Percentiles rank a stretch among this genome's conserved stretches.
These are phyloP conservation scores for Chymomyza fuscimana DNA, from an alignment of 2,888 invertebrate species.

Conservation along the genomic window DNA sequence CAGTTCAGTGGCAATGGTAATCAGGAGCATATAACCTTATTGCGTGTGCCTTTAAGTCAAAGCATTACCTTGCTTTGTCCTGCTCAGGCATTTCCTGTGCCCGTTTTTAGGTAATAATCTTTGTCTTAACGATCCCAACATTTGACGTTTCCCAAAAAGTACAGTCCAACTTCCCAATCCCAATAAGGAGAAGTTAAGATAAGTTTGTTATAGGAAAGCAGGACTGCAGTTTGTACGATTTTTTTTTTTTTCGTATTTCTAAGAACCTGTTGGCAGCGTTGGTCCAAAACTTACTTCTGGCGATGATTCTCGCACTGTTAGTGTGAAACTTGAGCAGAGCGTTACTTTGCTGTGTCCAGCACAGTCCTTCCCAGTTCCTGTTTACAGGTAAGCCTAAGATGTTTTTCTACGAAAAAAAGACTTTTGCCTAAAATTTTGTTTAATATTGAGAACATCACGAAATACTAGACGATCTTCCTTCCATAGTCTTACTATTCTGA, in stretches of 20 bases:
- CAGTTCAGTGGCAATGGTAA: constrained; percentile 84
- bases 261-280: constrained; percentile 82
- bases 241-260: constrained; percentile 8
- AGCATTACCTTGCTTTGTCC: constrained; percentile 86
- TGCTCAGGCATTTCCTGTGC: constrained; percentile 86
- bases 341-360: constrained; percentile 84
- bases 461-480: no score
- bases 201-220: no score
- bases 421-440: not conserved
- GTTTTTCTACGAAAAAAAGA: not conserved
- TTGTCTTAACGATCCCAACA: constrained; percentile 32
- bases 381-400: constrained; percentile 83
- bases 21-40: constrained; percentile 82
- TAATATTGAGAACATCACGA: not conserved
- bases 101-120: constrained; percentile 83
- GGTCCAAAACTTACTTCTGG: constrained; percentile 85
- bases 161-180: no score
- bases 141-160: constrained; percentile 8
- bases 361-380: constrained; percentile 85
- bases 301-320: constrained; percentile 82
- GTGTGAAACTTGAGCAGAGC: constrained; percentile 80
- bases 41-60: constrained; percentile 79
- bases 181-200: no score
- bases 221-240: not conserved
- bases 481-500: no score